Conservation (phyloP, 37 sponge, comb jelly and placozoan species). For the Amphimedon queenslandica region DNA sequence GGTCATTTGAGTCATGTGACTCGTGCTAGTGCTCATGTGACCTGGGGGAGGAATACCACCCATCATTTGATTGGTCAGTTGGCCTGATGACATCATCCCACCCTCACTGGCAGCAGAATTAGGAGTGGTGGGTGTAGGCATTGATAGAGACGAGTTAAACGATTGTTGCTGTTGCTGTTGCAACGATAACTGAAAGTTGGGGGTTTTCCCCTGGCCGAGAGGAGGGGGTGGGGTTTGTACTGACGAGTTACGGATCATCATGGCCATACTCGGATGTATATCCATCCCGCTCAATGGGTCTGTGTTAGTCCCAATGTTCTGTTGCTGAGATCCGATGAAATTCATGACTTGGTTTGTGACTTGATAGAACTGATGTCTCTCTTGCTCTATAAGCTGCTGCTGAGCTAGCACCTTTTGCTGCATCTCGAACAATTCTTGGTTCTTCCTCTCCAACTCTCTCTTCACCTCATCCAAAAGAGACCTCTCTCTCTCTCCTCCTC, state of each 20-base stretch:
- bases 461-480: slow-evolving; percentile 9
- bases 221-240: too few relatives aligned
- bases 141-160: too few relatives aligned
- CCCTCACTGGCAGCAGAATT: too few relatives aligned
- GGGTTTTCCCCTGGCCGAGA: too few relatives aligned
- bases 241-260: too few relatives aligned
- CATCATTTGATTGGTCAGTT: too few relatives aligned
- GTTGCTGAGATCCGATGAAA: slow-evolving; percentile 3
- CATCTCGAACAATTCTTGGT: slow-evolving; percentile 43
- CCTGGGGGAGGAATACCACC: background rate
- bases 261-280: background rate
- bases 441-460: slow-evolving; percentile 42
- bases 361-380: slow-evolving; percentile 49
- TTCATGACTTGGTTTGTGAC: slow-evolving; percentile 42
- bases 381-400: slow-evolving; percentile 42
- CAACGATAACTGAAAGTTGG: too few relatives aligned
- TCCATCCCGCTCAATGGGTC: background rate
- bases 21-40: too few relatives aligned
- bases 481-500: background rate
- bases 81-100: too few relatives aligned
- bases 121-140: too few relatives aligned
- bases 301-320: background rate
- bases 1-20: too few relatives aligned
- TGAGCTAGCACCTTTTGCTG: slow-evolving; percentile 50
- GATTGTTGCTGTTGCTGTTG: too few relatives aligned